These are phyloP conservation scores for Clarias magur DNA, from an alignment of 2,113 vertebrate species.

Conservation along the genomic window DNA sequence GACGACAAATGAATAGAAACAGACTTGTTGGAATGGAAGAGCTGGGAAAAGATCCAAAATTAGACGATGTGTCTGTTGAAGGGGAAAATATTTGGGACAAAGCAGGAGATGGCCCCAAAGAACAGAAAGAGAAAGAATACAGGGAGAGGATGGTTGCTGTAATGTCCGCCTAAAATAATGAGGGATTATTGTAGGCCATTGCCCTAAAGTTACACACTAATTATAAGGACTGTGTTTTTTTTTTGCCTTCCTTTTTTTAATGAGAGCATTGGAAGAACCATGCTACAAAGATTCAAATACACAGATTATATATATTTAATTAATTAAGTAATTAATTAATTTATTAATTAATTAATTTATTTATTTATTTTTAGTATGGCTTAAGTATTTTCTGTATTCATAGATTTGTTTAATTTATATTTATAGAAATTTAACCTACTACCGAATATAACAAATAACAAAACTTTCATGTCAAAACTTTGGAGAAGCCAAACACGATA, in stretches of 20 bases:
- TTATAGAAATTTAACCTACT: not conserved
- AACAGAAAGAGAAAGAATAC: conserved; percentile 23
- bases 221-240: conserved; percentile 3
- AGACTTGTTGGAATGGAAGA: conserved; percentile 15
- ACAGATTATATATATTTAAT: not conserved
- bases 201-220: conserved; percentile 9
- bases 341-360: too few species aligned
- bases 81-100: not conserved
- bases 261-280: not conserved
- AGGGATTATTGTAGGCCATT: conserved; percentile 27
- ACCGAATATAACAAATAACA: not conserved
- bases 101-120: conserved; percentile 26
- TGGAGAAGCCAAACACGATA: not conserved
- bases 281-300: not conserved
- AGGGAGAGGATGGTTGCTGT: not conserved
- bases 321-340: too few species aligned
- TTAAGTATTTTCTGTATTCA: not conserved
- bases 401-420: not conserved
- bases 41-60: conserved; percentile 30
- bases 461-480: not conserved
- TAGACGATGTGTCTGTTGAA: conserved; percentile 6
- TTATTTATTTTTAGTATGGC: not conserved
- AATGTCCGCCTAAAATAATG: not conserved
- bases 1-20: conserved; percentile 26
- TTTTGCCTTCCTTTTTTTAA: not conserved